These are phyloP conservation scores for Eunapius fragilis DNA, from an alignment of 37 sponge, comb jelly and placozoan genomes.

Conservation along the genomic window DNA sequence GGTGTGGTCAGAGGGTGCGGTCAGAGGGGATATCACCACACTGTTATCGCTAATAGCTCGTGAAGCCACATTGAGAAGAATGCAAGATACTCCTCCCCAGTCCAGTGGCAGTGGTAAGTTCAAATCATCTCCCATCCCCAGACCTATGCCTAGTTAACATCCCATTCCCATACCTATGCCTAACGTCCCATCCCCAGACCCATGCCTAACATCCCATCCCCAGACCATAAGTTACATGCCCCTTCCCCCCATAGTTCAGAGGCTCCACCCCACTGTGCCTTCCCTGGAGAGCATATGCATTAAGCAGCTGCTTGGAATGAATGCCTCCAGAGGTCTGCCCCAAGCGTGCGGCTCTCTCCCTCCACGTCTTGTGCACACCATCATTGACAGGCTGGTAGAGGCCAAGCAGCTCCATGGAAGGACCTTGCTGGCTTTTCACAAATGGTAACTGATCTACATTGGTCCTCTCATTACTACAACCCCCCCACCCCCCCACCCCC, in stretches of 20 bases:
- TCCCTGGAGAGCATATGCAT: constrained; percentile 36
- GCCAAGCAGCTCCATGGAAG: constrained; percentile 47
- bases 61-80: background rate
- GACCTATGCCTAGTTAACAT: background rate
- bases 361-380: constrained; percentile 34
- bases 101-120: background rate
- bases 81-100: background rate
- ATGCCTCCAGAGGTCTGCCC: constrained; percentile 27
- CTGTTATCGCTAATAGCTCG: background rate
- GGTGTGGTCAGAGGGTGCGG: background rate
- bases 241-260: background rate
- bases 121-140: background rate
- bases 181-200: background rate
- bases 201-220: too few species aligned
- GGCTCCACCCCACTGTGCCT: background rate
- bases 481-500: background rate
- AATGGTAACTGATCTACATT: constrained; percentile 52
- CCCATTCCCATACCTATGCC: too few species aligned
- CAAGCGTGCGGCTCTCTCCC: constrained; percentile 43
- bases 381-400: constrained; percentile 35
- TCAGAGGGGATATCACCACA: background rate
- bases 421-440: constrained; percentile 48
- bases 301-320: constrained; percentile 3
- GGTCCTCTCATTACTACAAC: background rate
- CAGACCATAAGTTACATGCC: background rate